Evolutionary conservation across 2,797 vertebrate species (phyloP).

Genomic region (Sylvia borin): DNA sequence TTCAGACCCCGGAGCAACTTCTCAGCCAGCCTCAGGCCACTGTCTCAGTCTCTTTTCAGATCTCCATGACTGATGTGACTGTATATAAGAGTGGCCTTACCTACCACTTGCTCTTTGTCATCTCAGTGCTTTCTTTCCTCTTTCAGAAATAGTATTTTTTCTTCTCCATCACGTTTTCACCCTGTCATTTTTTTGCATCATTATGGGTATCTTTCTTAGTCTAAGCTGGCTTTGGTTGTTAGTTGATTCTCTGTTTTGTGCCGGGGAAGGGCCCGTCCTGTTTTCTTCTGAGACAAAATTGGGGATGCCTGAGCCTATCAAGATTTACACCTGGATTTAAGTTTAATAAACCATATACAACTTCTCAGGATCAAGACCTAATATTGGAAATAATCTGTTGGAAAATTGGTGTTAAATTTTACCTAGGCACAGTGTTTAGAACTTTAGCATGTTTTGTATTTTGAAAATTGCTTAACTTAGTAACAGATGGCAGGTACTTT

Average conservation of each 20-base stretch:
- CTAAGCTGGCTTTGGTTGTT: not conserved
- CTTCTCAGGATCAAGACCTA: not conserved
- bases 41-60: not conserved
- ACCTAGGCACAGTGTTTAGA: not conserved
- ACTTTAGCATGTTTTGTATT: not conserved
- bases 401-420: not conserved
- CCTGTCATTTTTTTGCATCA: not conserved
- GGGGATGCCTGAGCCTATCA: not conserved
- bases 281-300: not conserved
- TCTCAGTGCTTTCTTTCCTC: not conserved
- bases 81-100: not conserved
- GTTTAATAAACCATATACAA: not conserved
- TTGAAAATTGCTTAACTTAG: not conserved
- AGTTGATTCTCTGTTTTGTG: not conserved
- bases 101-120: accelerated
- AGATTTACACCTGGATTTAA: not conserved
- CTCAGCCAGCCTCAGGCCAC: not conserved
- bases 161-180: not conserved
- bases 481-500: not conserved
- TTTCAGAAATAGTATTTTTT: not conserved
- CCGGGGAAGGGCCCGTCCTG: not conserved
- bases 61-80: accelerated
- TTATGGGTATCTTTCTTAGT: not conserved
- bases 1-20: not conserved
- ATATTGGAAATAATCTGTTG: not conserved